These are phyloP conservation scores for Ephydatia muelleri DNA, from an alignment of 37 sponge, comb jelly and placozoan species.

Conservation along the genomic window DNA sequence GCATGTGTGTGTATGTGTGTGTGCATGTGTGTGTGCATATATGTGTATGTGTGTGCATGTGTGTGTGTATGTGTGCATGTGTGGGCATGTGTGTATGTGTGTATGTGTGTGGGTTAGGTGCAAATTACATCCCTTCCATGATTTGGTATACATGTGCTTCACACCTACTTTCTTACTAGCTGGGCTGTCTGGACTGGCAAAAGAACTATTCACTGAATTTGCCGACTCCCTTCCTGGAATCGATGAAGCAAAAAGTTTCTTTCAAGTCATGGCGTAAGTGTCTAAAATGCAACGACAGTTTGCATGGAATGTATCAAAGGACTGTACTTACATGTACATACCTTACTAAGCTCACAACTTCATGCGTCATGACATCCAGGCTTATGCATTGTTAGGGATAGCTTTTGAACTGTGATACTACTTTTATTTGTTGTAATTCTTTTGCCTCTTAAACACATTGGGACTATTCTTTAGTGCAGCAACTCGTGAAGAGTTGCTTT, in stretches of 20 bases:
- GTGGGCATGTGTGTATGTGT: not conserved
- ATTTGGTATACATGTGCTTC: not conserved
- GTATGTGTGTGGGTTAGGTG: not conserved
- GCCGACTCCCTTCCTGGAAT: constrained; percentile 94
- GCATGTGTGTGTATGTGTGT: not conserved
- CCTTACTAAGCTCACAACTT: no score
- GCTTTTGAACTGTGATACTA: no score
- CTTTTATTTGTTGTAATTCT: no score
- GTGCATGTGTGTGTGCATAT: not conserved
- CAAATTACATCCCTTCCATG: no score
- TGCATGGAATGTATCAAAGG: not conserved
- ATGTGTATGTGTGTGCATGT: not conserved
- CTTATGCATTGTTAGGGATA: no score
- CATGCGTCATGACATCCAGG: no score
- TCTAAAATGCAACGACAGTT: not conserved
- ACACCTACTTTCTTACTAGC: constrained; percentile 6
- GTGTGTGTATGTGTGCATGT: not conserved
- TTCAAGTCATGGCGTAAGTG: constrained; percentile 85
- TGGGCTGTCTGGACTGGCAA: constrained; percentile 71
- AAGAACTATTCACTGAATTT: constrained; percentile 85
- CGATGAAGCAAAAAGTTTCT: constrained; percentile 94
- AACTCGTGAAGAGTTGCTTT: no score
- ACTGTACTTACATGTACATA: not conserved
- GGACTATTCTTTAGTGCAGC: no score
- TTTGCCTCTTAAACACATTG: no score